These are phyloP conservation scores for Pachyrhynchus sulphureomaculatus DNA, from an alignment of 1,140 invertebrate species.

Conservation along the genomic window DNA sequence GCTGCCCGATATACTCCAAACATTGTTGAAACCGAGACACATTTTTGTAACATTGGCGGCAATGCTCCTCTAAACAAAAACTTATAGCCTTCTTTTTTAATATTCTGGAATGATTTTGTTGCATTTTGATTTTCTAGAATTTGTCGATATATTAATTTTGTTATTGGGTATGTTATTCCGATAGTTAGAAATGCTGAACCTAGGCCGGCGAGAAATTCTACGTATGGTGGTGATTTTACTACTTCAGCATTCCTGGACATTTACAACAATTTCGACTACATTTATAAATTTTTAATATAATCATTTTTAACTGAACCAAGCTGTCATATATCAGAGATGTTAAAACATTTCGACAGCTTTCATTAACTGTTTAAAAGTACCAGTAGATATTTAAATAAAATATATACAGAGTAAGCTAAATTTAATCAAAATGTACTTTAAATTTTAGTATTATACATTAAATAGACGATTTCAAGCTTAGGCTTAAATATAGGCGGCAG, in stretches of 20 bases:
- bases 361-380: no score
- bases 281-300: not conserved
- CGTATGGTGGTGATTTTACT: not conserved
- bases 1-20: slow-evolving; percentile 19
- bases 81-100: slow-evolving; percentile 13
- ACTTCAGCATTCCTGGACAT: slow-evolving; percentile 8
- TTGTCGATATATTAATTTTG: slow-evolving; percentile 31
- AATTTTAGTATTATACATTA: no score
- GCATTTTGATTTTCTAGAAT: slow-evolving; percentile 14
- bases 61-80: slow-evolving; percentile 20
- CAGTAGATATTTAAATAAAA: no score
- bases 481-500: no score
- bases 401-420: no score
- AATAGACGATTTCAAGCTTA: no score
- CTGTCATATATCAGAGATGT: no score
- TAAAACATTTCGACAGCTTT: no score
- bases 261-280: slow-evolving; percentile 13
- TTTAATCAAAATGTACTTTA: no score
- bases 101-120: not conserved
- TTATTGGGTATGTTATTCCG: slow-evolving; percentile 21
- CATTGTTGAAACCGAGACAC: slow-evolving; percentile 20
- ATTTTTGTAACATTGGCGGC: slow-evolving; percentile 25
- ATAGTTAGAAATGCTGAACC: slow-evolving; percentile 21
- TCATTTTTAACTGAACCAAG: no score
- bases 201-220: slow-evolving; percentile 21